phyloP scores from a whole-genome alignment of 1,140 invertebrate species.

The Drosophila arawakana region DNA sequence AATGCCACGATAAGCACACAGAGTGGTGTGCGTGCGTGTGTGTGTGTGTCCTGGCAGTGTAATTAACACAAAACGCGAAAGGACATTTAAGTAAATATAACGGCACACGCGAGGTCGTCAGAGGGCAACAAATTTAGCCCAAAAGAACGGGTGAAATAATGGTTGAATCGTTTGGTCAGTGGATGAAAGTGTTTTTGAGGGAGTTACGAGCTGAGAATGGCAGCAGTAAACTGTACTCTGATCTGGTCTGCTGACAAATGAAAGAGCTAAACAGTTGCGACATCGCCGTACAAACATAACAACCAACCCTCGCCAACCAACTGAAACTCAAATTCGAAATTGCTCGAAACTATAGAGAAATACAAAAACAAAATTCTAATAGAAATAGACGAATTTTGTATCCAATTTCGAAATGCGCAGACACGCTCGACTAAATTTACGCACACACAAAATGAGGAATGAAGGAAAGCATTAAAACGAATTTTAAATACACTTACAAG shows the following conservation, averaged over 20 bases:
- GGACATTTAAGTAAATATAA: constrained; percentile 63
- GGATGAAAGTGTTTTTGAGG: constrained; percentile 17
- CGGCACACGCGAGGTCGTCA: constrained; percentile 50
- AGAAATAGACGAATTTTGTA: constrained; percentile 57
- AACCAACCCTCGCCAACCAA: constrained; percentile 49
- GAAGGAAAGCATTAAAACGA: not conserved
- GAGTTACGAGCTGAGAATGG: not conserved
- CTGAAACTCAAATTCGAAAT: constrained; percentile 55
- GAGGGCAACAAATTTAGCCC: constrained; percentile 21
- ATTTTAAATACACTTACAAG: not conserved
- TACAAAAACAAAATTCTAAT: constrained; percentile 17
- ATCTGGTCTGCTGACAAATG: constrained; percentile 39
- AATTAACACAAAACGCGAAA: constrained; percentile 69
- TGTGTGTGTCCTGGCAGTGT: constrained; percentile 44
- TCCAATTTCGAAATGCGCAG: constrained; percentile 68
- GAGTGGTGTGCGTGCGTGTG: constrained; percentile 4
- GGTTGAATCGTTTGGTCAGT: constrained; percentile 15
- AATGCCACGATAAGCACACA: constrained; percentile 55
- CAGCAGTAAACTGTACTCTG: not conserved
- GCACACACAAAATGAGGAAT: constrained; percentile 6
- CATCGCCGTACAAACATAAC: constrained; percentile 38
- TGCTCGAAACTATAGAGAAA: constrained; percentile 37
- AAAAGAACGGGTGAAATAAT: constrained; percentile 36
- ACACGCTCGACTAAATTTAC: constrained; percentile 64
- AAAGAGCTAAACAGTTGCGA: constrained; percentile 58